Conservation (phyloP, 1,140 invertebrate genomes). For the Linepithema humile region DNA sequence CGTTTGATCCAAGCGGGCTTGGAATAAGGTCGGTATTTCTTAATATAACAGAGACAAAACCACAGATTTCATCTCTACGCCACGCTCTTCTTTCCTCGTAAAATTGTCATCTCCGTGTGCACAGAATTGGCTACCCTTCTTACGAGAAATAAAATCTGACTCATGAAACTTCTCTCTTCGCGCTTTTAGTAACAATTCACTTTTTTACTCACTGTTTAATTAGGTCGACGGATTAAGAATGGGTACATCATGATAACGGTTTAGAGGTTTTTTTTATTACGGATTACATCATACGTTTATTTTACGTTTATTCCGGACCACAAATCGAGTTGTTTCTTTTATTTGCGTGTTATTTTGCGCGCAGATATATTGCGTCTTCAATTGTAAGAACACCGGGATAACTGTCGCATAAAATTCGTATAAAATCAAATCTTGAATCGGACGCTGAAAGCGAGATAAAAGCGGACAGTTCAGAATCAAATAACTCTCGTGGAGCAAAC, state of each 20-base stretch:
- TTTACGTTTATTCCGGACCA: neutral
- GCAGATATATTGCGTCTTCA: neutral
- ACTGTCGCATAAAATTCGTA: neutral
- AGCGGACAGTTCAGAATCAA: neutral
- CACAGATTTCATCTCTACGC: neutral
- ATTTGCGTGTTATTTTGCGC: neutral
- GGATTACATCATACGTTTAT: neutral
- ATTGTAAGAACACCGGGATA: neutral
- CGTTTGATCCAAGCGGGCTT: neutral
- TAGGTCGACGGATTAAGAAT: neutral
- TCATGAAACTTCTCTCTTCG: neutral
- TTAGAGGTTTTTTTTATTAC: neutral
- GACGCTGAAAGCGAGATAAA: neutral
- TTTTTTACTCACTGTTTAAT: constrained; percentile 5
- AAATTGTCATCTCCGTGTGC: neutral
- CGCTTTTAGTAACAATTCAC: neutral
- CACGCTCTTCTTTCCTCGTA: neutral
- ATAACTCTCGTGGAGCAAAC: neutral
- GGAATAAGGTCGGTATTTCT: neutral
- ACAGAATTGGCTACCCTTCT: neutral
- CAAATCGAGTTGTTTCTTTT: neutral
- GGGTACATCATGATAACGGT: neutral
- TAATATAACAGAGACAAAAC: neutral
- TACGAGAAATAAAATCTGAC: neutral
- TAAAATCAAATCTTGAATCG: neutral